Conservation (phyloP, 2,888 invertebrate species). For the Amaurobius ferox region DNA sequence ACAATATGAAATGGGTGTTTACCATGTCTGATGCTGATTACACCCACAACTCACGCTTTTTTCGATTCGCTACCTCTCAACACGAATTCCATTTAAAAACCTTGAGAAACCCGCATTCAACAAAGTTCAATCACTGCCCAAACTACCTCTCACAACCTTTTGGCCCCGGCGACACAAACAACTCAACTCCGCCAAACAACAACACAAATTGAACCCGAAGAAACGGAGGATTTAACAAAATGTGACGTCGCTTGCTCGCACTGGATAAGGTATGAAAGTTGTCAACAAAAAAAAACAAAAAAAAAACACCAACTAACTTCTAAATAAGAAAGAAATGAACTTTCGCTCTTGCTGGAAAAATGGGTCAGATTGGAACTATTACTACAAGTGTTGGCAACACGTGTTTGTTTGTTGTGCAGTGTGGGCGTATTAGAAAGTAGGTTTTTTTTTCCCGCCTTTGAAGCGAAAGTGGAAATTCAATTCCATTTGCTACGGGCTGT, state of each 20-base stretch:
- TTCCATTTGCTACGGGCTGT: background rate
- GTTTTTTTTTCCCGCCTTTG: background rate
- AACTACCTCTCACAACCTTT: constrained; percentile 22
- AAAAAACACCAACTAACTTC: constrained; percentile 8
- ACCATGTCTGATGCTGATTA: background rate
- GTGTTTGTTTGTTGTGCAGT: constrained; percentile 39
- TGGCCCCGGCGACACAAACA: constrained; percentile 31
- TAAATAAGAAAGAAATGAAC: constrained; percentile 37
- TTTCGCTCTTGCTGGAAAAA: constrained; percentile 49
- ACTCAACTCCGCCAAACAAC: constrained; percentile 3
- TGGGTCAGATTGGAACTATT: constrained; percentile 57
- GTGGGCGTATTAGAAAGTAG: constrained; percentile 30
- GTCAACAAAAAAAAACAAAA: constrained; percentile 22
- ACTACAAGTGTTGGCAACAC: constrained; percentile 41
- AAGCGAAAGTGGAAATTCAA: background rate
- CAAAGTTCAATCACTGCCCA: constrained; percentile 15
- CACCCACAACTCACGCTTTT: constrained; percentile 25
- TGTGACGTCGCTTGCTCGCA: constrained; percentile 56
- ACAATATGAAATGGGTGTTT: too few species aligned
- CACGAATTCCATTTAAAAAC: background rate
- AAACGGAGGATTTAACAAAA: constrained; percentile 24
- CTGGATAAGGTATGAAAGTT: constrained; percentile 23
- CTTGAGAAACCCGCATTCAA: constrained; percentile 7
- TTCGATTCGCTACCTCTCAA: background rate
- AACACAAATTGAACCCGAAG: background rate